These are phyloP conservation scores for Ectobius pallidus DNA, from an alignment of 2,888 invertebrate genomes.

Conservation along the genomic window DNA sequence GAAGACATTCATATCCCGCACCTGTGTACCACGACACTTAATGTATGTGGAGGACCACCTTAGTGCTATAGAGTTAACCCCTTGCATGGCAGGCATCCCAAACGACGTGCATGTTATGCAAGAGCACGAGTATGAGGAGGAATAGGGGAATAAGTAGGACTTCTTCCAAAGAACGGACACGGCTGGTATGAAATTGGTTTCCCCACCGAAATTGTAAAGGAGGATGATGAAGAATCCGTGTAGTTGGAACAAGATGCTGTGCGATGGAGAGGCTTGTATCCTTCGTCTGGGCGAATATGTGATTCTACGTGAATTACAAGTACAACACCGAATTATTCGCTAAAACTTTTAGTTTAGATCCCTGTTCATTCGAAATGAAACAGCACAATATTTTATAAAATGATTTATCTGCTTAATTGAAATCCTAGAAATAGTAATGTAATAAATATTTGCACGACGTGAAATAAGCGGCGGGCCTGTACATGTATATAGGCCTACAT, in stretches of 20 bases:
- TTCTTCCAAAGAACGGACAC: constrained; percentile 21
- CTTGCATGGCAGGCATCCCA: constrained; percentile 13
- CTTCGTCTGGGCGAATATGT: not conserved
- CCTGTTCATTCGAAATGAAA: no score
- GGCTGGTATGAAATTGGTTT: constrained; percentile 30
- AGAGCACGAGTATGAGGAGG: not conserved
- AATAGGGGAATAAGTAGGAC: not conserved
- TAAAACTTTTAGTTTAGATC: no score
- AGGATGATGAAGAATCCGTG: not conserved
- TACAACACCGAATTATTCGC: no score
- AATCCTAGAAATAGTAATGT: no score
- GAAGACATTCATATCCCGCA: constrained; percentile 22
- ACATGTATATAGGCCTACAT: no score
- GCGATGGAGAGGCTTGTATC: not conserved
- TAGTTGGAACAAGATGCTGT: not conserved
- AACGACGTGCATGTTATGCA: constrained; percentile 22
- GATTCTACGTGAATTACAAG: not conserved
- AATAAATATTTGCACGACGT: no score
- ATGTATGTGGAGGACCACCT: not conserved
- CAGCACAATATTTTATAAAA: no score
- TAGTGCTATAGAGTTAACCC: constrained; percentile 23
- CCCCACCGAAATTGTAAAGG: not conserved
- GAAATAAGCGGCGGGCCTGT: no score
- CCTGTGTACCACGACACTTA: constrained; percentile 16
- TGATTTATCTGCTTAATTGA: no score